phyloP scores from a whole-genome alignment of 2,888 invertebrate genomes.

The Microchrysa polita region DNA sequence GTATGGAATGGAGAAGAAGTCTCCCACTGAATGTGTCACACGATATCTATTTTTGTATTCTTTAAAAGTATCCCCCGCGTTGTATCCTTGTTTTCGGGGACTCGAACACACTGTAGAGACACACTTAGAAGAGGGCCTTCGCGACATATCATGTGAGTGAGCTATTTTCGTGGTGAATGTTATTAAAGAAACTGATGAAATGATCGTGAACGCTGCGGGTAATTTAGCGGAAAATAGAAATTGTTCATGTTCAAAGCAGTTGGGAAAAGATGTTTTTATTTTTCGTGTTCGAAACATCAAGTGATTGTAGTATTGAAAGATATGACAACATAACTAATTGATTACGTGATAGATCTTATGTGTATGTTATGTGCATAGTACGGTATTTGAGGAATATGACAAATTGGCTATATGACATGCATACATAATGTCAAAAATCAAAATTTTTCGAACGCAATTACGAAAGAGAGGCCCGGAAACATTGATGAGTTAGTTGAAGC shows the following conservation, averaged over 20 bases:
- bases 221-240: conserved; percentile 43
- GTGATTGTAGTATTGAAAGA: too few relatives aligned
- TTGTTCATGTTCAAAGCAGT: conserved; percentile 23
- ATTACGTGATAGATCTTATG: too few relatives aligned
- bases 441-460: too few relatives aligned
- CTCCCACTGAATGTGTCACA: conserved; percentile 19
- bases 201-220: conserved; percentile 42
- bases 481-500: too few relatives aligned
- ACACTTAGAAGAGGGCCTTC: too few relatives aligned
- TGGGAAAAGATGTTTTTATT: conserved; percentile 3
- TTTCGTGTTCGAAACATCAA: too few relatives aligned
- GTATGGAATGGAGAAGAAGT: not conserved
- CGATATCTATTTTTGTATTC: conserved; percentile 35
- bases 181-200: conserved; percentile 41
- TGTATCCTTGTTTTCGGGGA: conserved; percentile 39
- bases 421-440: too few relatives aligned
- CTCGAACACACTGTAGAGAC: not conserved
- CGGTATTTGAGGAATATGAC: too few relatives aligned
- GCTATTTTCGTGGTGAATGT: conserved; percentile 35
- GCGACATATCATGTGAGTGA: conserved; percentile 20
- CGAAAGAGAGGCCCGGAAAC: too few relatives aligned
- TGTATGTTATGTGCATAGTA: too few relatives aligned
- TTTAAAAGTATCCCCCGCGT: not conserved
- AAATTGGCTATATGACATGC: too few relatives aligned
- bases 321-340: too few relatives aligned